Evolutionary conservation across 1,140 invertebrate species (phyloP).

Genomic region (Xylocopa sonorina): DNA sequence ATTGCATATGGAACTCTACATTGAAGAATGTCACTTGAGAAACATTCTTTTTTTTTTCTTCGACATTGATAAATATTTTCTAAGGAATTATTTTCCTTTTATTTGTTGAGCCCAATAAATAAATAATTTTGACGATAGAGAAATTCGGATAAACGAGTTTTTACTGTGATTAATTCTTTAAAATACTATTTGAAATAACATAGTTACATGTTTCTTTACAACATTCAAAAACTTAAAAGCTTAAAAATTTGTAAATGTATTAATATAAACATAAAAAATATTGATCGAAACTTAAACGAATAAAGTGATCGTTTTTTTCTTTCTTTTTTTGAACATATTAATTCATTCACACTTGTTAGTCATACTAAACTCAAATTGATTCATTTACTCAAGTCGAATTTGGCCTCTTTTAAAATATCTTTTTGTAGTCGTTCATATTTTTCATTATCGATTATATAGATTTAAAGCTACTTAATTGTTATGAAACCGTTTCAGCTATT

Average conservation of each 20-base stretch:
- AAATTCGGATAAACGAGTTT: slow-evolving; percentile 50
- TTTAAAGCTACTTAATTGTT: slow-evolving; percentile 27
- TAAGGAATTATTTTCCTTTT: background rate
- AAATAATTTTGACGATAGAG: background rate
- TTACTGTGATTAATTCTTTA: slow-evolving; percentile 24
- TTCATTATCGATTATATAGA: slow-evolving; percentile 5
- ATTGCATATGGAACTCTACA: background rate
- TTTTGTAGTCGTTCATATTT: slow-evolving; percentile 3
- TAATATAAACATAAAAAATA: slow-evolving; percentile 8
- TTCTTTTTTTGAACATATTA: slow-evolving; percentile 2
- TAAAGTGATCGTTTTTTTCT: slow-evolving; percentile 1
- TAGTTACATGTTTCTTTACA: slow-evolving; percentile 23
- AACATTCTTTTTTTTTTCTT: background rate
- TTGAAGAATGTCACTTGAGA: background rate
- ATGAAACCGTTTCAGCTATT: slow-evolving; percentile 45
- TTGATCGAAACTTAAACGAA: slow-evolving; percentile 17
- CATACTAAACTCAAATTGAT: background rate
- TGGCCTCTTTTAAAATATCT: background rate
- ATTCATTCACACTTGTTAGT: slow-evolving; percentile 10
- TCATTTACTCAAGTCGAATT: background rate
- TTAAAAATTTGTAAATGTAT: slow-evolving; percentile 34
- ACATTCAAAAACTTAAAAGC: slow-evolving; percentile 19
- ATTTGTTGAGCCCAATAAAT: background rate
- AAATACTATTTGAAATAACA: slow-evolving; percentile 20
- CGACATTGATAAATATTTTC: background rate